phyloP scores from a whole-genome alignment of 23 tunicate genomes.

The Ciona savignyi region DNA sequence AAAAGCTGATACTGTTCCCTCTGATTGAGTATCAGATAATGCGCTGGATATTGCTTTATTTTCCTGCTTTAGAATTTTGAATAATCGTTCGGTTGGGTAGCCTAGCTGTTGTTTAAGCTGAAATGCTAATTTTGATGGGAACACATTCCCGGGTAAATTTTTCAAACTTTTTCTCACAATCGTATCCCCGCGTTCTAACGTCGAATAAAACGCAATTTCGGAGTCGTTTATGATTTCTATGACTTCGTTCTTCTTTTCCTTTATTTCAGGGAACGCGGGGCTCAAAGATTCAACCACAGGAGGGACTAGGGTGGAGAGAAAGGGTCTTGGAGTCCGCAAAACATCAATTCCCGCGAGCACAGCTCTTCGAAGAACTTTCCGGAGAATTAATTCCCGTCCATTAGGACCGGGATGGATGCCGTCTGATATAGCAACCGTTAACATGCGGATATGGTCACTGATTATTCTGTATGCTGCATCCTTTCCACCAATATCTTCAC shows the following conservation, averaged over 20 bases:
- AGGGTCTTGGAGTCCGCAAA: conserved; percentile 4
- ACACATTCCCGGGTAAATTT: background rate
- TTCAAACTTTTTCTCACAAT: conserved; percentile 4
- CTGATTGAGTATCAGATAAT: too few species aligned
- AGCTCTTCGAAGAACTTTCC: conserved; percentile 41
- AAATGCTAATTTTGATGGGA: background rate
- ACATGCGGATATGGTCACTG: conserved; percentile 77
- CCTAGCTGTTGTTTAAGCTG: background rate
- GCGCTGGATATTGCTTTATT: too few species aligned
- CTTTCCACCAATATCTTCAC: conserved; percentile 23
- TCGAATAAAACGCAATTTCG: background rate
- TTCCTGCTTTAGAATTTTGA: background rate
- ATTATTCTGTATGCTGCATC: conserved; percentile 74
- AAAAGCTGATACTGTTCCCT: background rate
- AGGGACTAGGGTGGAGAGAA: conserved; percentile 28
- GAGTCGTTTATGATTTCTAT: background rate
- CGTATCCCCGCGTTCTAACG: background rate
- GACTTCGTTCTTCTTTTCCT: background rate
- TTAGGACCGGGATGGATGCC: conserved; percentile 57
- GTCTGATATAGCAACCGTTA: conserved; percentile 73
- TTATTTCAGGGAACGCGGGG: background rate
- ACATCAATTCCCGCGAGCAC: conserved; percentile 15
- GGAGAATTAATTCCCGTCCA: conserved; percentile 40
- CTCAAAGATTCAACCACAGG: conserved; percentile 26
- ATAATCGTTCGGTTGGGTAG: background rate